These are phyloP conservation scores for Brotula barbata DNA, from an alignment of 2,797 vertebrate genomes.

Conservation along the genomic window DNA sequence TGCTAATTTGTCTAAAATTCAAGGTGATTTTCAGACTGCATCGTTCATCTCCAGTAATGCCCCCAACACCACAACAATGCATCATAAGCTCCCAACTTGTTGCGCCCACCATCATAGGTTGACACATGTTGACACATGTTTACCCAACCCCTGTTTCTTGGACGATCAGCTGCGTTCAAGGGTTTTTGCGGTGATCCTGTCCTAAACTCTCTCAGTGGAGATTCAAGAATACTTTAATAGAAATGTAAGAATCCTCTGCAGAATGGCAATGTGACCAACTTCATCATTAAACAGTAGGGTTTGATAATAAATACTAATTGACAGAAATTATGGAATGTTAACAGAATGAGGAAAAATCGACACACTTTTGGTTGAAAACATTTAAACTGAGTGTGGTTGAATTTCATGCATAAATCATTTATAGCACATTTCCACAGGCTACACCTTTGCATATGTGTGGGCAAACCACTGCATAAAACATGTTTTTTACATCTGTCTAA, in stretches of 20 bases:
- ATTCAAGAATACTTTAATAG: slow-evolving; percentile 26
- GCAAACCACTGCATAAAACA: neutral
- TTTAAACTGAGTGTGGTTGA: too few species aligned
- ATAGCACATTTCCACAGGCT: too few species aligned
- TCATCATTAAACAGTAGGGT: too few species aligned
- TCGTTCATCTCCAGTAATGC: neutral
- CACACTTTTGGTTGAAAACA: too few species aligned
- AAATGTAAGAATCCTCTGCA: too few species aligned
- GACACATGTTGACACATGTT: neutral
- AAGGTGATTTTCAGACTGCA: slow-evolving; percentile 13
- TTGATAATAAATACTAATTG: too few species aligned
- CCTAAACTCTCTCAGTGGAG: slow-evolving; percentile 24
- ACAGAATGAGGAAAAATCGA: too few species aligned
- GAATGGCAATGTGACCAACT: too few species aligned
- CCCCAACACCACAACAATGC: slow-evolving; percentile 8
- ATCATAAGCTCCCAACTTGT: slow-evolving; percentile 9
- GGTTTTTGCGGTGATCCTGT: slow-evolving; percentile 16
- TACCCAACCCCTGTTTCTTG: slow-evolving; percentile 5
- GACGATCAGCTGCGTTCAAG: slow-evolving; percentile 16
- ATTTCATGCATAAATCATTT: too few species aligned
- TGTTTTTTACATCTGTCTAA: neutral
- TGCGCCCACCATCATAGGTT: too few species aligned
- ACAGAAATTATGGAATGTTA: too few species aligned
- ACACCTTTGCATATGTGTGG: too few species aligned
- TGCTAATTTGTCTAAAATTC: neutral